phyloP scores from a whole-genome alignment of 2,113 vertebrate species.

The Haemorhous mexicanus region DNA sequence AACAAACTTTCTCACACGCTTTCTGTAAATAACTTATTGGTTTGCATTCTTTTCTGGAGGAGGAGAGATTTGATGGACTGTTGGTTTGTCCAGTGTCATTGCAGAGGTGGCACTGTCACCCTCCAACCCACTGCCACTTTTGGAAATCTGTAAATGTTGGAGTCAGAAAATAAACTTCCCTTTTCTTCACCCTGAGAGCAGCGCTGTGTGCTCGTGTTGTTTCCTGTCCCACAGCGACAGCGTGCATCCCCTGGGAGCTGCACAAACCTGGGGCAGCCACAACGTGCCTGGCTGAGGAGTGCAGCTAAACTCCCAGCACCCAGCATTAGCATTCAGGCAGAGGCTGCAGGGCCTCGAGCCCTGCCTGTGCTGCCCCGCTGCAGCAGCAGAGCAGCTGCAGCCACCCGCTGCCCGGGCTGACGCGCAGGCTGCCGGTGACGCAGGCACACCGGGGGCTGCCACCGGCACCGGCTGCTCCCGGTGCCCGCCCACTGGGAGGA shows the following conservation, averaged over 20 bases:
- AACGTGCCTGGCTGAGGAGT: not conserved
- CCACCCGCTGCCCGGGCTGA: not conserved
- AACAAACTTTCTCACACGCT: too few species aligned
- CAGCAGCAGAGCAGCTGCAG: not conserved
- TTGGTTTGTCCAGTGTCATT: too few species aligned
- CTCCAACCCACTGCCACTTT: too few species aligned
- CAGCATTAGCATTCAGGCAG: not conserved
- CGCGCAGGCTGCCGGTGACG: not conserved
- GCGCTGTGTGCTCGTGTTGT: too few species aligned
- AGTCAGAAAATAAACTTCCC: too few species aligned
- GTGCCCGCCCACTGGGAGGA: not conserved
- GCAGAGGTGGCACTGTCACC: too few species aligned
- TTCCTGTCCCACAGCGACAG: too few species aligned
- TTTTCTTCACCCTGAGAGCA: too few species aligned
- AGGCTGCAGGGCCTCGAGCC: not conserved
- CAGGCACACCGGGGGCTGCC: not conserved
- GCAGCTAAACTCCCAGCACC: accelerated
- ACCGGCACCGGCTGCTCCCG: not conserved
- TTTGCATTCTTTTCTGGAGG: too few species aligned
- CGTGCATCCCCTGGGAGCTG: not conserved
- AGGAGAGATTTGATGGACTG: too few species aligned
- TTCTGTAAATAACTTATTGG: too few species aligned
- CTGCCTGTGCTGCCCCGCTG: not conserved
- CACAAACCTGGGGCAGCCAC: not conserved
- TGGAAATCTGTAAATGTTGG: too few species aligned